These are phyloP conservation scores for Brachypalpus laphriformis DNA, from an alignment of 2,888 invertebrate genomes.

Conservation along the genomic window DNA sequence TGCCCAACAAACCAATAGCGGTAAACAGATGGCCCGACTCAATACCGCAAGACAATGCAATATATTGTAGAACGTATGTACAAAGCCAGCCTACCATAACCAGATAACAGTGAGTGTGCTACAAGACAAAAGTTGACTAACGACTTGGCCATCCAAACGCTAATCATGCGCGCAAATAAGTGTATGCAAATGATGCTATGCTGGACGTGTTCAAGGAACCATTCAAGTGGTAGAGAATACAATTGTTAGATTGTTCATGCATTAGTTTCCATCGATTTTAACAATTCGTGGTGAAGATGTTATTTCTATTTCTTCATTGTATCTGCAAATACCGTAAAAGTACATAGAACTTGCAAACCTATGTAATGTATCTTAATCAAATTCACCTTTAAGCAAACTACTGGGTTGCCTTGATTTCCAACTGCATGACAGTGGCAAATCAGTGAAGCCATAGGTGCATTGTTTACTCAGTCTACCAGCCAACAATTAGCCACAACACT, in stretches of 20 bases:
- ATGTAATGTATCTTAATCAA: not conserved
- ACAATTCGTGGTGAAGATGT: not conserved
- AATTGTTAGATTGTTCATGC: not conserved
- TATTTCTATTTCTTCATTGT: not conserved
- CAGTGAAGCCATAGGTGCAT: slow-evolving; percentile 12
- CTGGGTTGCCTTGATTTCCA: slow-evolving; percentile 11
- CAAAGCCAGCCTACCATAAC: slow-evolving; percentile 45
- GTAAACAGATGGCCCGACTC: not conserved
- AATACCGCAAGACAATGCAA: slow-evolving; percentile 16
- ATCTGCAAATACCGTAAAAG: not conserved
- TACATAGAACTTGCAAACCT: not conserved
- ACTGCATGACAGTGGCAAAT: slow-evolving; percentile 28
- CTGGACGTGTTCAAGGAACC: not conserved
- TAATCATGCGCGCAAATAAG: slow-evolving; percentile 47
- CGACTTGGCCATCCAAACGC: slow-evolving; percentile 21
- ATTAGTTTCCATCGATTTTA: not conserved
- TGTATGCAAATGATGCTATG: slow-evolving; percentile 22
- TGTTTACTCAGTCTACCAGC: slow-evolving; percentile 36
- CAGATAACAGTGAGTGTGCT: slow-evolving; percentile 32
- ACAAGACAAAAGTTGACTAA: slow-evolving; percentile 31
- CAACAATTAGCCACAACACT: slow-evolving; percentile 57
- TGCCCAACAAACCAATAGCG: slow-evolving; percentile 3
- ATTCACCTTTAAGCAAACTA: not conserved
- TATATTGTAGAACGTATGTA: not conserved
- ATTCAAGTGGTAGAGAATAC: not conserved